These are phyloP conservation scores for Pan paniscus DNA, from an alignment of 2,113 vertebrate genomes.

Conservation along the genomic window DNA sequence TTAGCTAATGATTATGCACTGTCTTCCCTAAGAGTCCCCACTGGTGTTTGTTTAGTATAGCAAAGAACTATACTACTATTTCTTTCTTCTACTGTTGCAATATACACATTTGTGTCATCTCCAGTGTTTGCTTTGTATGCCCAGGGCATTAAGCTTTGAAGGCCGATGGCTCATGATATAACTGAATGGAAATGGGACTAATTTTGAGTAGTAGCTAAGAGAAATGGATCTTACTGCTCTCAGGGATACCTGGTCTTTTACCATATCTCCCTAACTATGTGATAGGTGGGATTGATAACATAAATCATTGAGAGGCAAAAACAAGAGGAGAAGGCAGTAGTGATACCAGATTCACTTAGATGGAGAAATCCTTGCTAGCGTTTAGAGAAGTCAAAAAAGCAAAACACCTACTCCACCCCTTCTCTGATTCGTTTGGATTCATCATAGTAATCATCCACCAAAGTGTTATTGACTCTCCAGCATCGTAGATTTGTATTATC, in stretches of 20 bases:
- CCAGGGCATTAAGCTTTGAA: neutral
- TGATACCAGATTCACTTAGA: neutral
- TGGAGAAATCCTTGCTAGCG: neutral
- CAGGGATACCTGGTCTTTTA: neutral
- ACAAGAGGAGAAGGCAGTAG: neutral
- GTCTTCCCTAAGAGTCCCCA: neutral
- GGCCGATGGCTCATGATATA: neutral
- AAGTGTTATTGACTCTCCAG: constrained; percentile 61
- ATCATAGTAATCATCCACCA: constrained; percentile 48
- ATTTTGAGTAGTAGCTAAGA: neutral
- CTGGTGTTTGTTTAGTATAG: neutral
- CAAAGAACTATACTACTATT: too few species aligned
- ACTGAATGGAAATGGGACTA: neutral
- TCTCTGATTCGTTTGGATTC: constrained; percentile 60
- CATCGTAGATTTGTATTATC: constrained; percentile 63
- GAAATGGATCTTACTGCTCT: neutral
- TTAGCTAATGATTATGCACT: neutral
- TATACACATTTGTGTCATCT: too few species aligned
- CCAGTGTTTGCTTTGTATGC: too few species aligned
- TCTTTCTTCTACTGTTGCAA: too few species aligned
- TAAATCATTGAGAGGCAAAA: neutral
- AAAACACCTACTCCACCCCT: constrained; percentile 69
- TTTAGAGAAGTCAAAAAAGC: neutral
- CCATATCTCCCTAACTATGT: neutral
- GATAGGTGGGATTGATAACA: fast-evolving